Conservation (phyloP, 2,797 vertebrate species). For the Phalanger gymnotis region DNA sequence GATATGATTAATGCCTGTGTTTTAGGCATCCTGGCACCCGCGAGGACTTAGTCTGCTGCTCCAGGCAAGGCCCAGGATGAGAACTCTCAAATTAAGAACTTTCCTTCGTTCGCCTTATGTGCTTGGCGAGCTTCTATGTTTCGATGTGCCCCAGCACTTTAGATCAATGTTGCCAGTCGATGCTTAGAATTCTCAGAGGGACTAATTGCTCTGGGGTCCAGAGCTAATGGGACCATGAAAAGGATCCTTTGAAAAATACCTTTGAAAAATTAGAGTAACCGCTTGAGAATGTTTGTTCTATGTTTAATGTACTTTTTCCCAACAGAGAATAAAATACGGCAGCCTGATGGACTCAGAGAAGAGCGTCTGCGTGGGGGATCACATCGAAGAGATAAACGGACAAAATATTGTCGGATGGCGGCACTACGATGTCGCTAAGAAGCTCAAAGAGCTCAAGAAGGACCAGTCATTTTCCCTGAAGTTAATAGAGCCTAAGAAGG, state of each 20-base stretch:
- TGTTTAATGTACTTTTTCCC: constrained; percentile 54
- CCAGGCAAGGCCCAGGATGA: not conserved
- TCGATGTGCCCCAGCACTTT: not conserved
- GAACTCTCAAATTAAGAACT: not conserved
- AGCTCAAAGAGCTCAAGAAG: constrained; percentile 93
- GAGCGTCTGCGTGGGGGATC: constrained; percentile 93
- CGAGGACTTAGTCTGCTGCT: no score
- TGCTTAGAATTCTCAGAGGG: not conserved
- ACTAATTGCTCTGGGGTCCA: not conserved
- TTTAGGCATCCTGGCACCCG: no score
- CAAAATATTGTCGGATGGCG: constrained; percentile 89
- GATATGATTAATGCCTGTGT: not conserved
- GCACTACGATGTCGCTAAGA: constrained; percentile 96
- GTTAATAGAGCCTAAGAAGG: constrained; percentile 95
- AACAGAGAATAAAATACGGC: constrained; percentile 94
- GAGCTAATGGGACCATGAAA: not conserved
- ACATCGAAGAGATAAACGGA: constrained; percentile 95
- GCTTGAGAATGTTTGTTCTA: not conserved
- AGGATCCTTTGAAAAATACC: no score
- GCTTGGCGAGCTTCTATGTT: no score
- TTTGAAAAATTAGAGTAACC: not conserved
- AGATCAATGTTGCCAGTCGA: no score
- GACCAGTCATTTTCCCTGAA: constrained; percentile 91
- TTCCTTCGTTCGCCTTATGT: not conserved
- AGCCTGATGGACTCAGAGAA: constrained; percentile 92